Percentiles rank a stretch among this genome's conserved stretches.
Conservation (phyloP, 2,888 invertebrate species). For the Steromphala cineraria region DNA sequence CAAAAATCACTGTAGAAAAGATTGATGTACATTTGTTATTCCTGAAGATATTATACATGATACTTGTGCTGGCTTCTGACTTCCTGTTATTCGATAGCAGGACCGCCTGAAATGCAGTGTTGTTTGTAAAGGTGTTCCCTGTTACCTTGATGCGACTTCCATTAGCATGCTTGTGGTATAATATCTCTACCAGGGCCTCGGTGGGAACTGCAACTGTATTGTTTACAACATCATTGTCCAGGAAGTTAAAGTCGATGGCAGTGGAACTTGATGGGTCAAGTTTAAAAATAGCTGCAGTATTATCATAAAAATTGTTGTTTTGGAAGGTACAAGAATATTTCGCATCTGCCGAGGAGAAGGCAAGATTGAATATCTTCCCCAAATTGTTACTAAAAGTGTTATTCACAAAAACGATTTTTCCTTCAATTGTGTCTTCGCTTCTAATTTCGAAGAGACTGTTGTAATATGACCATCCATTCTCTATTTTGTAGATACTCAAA, state of each 20-base stretch:
- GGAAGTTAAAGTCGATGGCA: neutral
- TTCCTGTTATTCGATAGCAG: neutral
- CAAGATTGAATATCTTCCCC: neutral
- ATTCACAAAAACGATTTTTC: neutral
- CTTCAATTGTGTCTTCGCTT: neutral
- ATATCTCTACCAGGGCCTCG: neutral
- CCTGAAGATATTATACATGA: constrained; percentile 23
- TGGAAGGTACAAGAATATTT: neutral
- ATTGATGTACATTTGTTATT: constrained; percentile 12
- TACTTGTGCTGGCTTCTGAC: neutral
- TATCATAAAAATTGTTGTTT: neutral
- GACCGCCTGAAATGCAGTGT: neutral
- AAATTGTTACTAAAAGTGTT: neutral
- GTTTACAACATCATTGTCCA: neutral
- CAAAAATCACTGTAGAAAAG: neutral
- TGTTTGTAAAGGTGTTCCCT: neutral
- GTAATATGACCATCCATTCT: neutral
- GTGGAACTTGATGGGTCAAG: neutral
- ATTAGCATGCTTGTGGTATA: neutral
- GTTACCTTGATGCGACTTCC: neutral
- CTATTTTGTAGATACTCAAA: neutral
- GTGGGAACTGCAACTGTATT: neutral
- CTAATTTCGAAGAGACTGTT: neutral
- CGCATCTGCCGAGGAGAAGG: neutral
- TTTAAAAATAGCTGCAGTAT: neutral